Base-by-base conservation (phyloP, 2,888 invertebrate genomes). In the Acrobeloides nanus region DNA sequence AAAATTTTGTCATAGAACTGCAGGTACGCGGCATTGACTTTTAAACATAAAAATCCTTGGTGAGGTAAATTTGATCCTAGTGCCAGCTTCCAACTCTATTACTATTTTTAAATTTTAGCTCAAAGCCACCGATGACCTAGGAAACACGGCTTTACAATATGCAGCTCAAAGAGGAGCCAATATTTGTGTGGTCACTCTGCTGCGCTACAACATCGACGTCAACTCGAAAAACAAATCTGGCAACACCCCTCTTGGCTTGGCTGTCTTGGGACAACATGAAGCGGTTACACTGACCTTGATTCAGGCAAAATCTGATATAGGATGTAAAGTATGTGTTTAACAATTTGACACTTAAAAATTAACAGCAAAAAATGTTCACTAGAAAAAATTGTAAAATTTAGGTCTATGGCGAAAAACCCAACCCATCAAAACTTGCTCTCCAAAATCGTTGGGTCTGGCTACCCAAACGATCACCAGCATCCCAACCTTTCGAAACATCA, bases 131-230 rank as follows among this genome's bases (percentile, higher is more conserved):
- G 49, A 49, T 31, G 25, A 38, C 2, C 26, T 38, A 47, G 75
- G 75, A 2, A 61, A 66, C 48, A 74, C 76, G 1, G 74, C 77
- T 0, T 64, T 78, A 4, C 77, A 78, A 55, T 62, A 74, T 45
- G 76, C 78, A 5, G 77, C 77, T n/a, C 57, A 62, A 32, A 61
- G 77, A 39, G 79, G 79, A 17, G 75, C 78, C n/a, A 76, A 77
- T 4, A 77, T 79, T 54, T 78, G 75, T 46, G 75, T 74, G 55
- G 67, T 77, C 56, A 74, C 75, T 57, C 58, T 77, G 17, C 53
- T 75, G 17, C 66, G 62, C 21, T 62, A 75, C 56, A 61, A 64
- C 34, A 68, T 68, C 20, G 62, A 66, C 38, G 53, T 76, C 4
- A 69, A 76, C 40, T 48, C 53, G 3, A 64, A 62, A 48, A 77